phyloP scores from a whole-genome alignment of 2,113 vertebrate species.

The Xiphophorus maculatus region DNA sequence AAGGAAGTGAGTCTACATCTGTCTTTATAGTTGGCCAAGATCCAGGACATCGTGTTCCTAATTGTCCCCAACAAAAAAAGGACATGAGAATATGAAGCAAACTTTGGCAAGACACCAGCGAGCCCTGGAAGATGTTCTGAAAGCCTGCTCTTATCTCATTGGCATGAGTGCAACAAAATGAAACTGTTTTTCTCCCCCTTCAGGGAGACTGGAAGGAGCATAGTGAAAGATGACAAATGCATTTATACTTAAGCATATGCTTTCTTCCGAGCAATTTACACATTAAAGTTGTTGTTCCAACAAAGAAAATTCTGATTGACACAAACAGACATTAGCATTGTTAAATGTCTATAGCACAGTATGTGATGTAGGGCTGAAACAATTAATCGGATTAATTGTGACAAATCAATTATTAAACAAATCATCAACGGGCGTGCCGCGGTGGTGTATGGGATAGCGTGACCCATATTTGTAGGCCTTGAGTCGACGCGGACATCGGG shows the following conservation, averaged over 20 bases:
- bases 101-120: conserved; percentile 44
- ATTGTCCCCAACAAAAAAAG: conserved; percentile 54
- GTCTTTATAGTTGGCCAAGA: conserved; percentile 40
- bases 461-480: too few relatives aligned
- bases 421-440: too few relatives aligned
- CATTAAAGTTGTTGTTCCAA: conserved; percentile 1
- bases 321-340: not conserved
- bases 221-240: conserved; percentile 52
- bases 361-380: not conserved
- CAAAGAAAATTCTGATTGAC: not conserved
- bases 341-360: not conserved
- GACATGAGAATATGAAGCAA: conserved; percentile 49
- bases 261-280: conserved; percentile 3
- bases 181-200: conserved; percentile 47
- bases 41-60: conserved; percentile 66
- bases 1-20: conserved; percentile 50
- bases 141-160: conserved; percentile 49
- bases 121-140: conserved; percentile 33
- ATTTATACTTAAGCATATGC: conserved; percentile 25
- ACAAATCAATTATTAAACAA: too few relatives aligned
- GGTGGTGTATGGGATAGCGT: too few relatives aligned
- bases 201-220: conserved; percentile 41
- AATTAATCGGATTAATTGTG: too few relatives aligned
- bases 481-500: too few relatives aligned
- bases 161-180: conserved; percentile 57